Evolutionary conservation across 2,113 vertebrate species (phyloP).

Genomic region (Rhabdomys dilectus): DNA sequence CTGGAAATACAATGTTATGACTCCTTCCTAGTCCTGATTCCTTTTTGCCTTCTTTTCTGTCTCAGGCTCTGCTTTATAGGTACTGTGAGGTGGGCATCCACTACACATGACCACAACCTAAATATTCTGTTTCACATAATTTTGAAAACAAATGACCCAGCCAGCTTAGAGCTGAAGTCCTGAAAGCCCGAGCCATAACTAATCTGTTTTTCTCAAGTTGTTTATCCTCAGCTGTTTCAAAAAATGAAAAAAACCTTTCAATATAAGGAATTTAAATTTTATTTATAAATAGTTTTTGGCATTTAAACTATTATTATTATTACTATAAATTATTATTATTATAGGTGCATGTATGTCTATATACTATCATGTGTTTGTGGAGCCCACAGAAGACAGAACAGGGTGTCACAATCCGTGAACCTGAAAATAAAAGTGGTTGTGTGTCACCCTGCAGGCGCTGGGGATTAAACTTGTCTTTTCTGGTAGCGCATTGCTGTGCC

Average conservation of each 20-base stretch:
- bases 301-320: not conserved
- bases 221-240: not conserved
- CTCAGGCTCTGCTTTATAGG: not conserved
- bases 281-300: not conserved
- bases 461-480: not conserved
- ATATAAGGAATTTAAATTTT: not conserved
- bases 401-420: not conserved
- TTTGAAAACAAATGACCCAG: not conserved
- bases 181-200: not conserved
- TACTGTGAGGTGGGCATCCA: not conserved
- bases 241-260: not conserved
- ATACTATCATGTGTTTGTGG: not conserved
- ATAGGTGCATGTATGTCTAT: not conserved
- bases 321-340: not conserved
- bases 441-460: not conserved
- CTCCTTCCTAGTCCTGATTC: too few relatives aligned
- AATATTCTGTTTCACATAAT: not conserved
- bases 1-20: too few relatives aligned
- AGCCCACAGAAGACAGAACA: not conserved
- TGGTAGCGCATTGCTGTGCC: not conserved
- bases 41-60: not conserved
- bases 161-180: not conserved
- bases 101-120: too few relatives aligned
- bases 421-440: not conserved
- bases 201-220: not conserved